Evolutionary conservation across 2,797 vertebrate genomes (phyloP).

Genomic region (Hozukius guyotensis): DNA sequence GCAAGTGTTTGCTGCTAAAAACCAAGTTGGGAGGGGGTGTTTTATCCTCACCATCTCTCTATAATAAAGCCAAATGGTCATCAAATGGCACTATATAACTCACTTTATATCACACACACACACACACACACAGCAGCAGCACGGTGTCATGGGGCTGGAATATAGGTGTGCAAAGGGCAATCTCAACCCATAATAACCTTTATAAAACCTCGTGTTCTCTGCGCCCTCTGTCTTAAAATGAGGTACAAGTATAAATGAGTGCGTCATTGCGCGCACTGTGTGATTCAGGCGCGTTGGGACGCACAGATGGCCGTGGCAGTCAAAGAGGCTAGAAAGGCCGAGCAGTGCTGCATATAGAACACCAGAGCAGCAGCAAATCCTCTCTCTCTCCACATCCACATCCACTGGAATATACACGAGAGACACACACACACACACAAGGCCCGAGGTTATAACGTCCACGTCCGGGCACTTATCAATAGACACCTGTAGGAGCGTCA

Average conservation of each 20-base stretch:
- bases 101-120: not conserved
- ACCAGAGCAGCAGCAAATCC: not conserved
- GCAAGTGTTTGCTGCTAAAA: not conserved
- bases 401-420: not conserved
- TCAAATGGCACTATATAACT: not conserved
- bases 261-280: not conserved
- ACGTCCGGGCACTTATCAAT: not conserved
- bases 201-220: not conserved
- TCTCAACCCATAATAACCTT: not conserved
- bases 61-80: not conserved
- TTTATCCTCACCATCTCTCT: not conserved
- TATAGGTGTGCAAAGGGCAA: not conserved
- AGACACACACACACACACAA: not conserved
- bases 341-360: not conserved
- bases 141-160: not conserved
- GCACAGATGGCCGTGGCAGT: constrained; percentile 26
- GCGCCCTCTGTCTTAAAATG: not conserved
- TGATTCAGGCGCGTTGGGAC: not conserved
- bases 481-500: constrained; percentile 58
- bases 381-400: not conserved
- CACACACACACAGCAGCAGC: not conserved
- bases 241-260: not conserved
- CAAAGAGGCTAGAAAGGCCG: constrained; percentile 5
- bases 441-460: not conserved
- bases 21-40: not conserved